A percentile compares a stretch with the other conserved stretches of the same genome.
Evolutionary conservation across 2,797 vertebrate genomes (phyloP).

Genomic region (Hyperoplus lanceolatus): DNA sequence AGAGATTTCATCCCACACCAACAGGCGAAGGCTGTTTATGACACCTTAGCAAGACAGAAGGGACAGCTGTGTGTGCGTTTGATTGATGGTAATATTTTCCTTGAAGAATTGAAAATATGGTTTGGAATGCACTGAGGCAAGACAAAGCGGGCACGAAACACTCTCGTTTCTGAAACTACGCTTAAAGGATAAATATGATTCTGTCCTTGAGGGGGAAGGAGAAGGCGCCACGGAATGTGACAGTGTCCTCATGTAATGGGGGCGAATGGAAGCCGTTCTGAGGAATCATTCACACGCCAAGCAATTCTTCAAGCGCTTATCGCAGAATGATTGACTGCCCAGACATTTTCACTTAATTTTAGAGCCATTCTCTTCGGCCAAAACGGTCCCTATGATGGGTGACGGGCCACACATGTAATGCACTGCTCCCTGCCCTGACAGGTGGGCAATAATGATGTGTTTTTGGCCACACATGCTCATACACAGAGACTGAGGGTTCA

Average conservation of each 20-base stretch:
- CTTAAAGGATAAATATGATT: constrained; percentile 70
- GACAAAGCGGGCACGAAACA: constrained; percentile 56
- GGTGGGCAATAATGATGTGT: constrained; percentile 71
- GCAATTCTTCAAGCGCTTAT: constrained; percentile 60
- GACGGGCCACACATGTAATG: constrained; percentile 60
- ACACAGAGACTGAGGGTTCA: constrained; percentile 33
- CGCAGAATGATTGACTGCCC: constrained; percentile 55
- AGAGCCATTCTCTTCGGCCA: constrained; percentile 48
- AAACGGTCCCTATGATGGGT: constrained; percentile 48
- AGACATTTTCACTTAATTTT: constrained; percentile 64
- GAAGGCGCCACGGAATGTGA: constrained; percentile 19
- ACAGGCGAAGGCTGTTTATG: constrained; percentile 60
- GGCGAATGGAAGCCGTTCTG: constrained; percentile 45
- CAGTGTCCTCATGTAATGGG: constrained; percentile 43
- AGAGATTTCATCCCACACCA: constrained; percentile 70
- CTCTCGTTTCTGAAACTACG: constrained; percentile 47
- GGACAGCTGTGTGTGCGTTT: constrained; percentile 50
- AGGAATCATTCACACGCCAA: constrained; percentile 48
- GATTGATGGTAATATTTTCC: constrained; percentile 74
- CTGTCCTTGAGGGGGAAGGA: constrained; percentile 65
- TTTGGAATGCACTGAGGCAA: constrained; percentile 56
- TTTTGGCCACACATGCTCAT: constrained; percentile 40
- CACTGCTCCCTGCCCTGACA: constrained; percentile 55
- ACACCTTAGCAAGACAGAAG: constrained; percentile 49
- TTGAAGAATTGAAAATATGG: constrained; percentile 66